A percentile compares a stretch with the other conserved stretches of the same genome.
Conservation (phyloP, 2,113 vertebrate genomes). For the Meriones unguiculatus region DNA sequence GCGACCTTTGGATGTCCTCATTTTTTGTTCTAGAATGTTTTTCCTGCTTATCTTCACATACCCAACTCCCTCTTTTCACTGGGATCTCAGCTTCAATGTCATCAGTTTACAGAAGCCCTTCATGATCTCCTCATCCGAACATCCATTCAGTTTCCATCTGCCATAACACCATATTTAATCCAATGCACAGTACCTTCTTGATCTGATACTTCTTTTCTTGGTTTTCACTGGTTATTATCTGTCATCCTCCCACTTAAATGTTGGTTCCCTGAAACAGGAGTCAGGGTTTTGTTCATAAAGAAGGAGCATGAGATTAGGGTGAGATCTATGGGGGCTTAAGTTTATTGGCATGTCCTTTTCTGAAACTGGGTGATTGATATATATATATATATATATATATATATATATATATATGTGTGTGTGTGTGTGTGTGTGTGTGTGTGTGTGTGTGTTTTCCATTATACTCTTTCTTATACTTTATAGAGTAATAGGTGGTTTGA, state of each 20-base stretch:
- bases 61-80: neutral
- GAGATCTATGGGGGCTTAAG: neutral
- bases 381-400: too few species aligned
- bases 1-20: neutral
- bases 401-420: too few species aligned
- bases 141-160: neutral
- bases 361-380: neutral
- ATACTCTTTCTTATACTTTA: neutral
- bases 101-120: neutral
- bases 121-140: neutral
- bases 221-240: neutral
- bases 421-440: too few species aligned
- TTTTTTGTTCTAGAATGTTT: neutral
- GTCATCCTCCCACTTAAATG: neutral
- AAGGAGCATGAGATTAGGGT: neutral
- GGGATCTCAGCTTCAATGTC: neutral
- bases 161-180: neutral
- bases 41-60: neutral
- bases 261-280: neutral
- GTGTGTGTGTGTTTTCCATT: neutral
- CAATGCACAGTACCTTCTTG: neutral
- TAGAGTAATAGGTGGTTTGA: neutral
- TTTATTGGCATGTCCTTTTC: conserved; percentile 15
- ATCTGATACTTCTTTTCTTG: neutral
- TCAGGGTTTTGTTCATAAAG: neutral